Base-by-base conservation (phyloP, 2,113 vertebrate species). In the Madoqua kirkii region DNA sequence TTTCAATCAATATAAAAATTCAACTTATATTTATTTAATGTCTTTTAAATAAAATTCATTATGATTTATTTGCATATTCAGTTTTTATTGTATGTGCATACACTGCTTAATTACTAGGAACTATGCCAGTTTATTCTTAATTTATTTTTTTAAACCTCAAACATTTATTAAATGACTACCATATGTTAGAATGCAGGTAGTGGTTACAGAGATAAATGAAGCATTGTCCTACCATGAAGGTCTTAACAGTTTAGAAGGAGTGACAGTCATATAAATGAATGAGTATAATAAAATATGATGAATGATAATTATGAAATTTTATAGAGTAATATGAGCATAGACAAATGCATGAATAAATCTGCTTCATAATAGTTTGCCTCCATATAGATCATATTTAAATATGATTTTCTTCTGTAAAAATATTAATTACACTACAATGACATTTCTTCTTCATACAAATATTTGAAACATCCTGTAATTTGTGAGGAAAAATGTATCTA, bases 181-280 rank as follows among this genome's bases (percentile, higher is more conserved):
- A 94, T 93, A 97, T 97, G 92, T 95, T 95, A 71, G 17, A 78
- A 91, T 21, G 8, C 86, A 97, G 62, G 89, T 87, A 93, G 54
- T 62, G 45, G 79, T 89, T 94, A 94, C 54, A 79, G 82, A 97
- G 60, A 86, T 91, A 96, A 97, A 96, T 96, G 90, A 94, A 95
- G 48, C 84, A 76, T 82, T 82, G 14, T 81, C 60, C 60, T 59
- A 67, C 33, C 78, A 93, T 94, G 93, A 98, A 95, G 88, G 60
- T 79, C 16, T 54, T 96, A 40, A 67, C 17, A 57, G 91, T 96
- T 98, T 84, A 79, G 23, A 95, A 95, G 67, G 13, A n/a, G 21
- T 96, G 78, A 83, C 43, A 92, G 27, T 89, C 59, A 81, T 62
- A 96, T 62, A 92, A 85, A 97, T 79, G 62, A 91, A 89, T 85